These are phyloP conservation scores for Dorcus parallelipipedus DNA, from an alignment of 2,888 invertebrate species.

Conservation along the genomic window DNA sequence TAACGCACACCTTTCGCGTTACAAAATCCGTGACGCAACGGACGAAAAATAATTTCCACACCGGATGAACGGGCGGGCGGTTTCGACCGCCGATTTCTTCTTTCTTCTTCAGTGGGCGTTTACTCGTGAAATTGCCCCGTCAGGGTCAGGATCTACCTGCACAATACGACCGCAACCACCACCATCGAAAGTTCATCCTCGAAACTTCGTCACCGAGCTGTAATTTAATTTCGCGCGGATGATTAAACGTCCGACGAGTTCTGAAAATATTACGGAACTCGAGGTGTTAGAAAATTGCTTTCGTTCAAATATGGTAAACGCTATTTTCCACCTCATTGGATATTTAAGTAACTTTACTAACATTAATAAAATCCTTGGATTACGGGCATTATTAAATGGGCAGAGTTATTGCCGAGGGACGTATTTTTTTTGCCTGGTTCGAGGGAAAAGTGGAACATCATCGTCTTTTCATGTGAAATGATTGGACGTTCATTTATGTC, in stretches of 20 bases:
- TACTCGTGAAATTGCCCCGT: constrained; percentile 42
- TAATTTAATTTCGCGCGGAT: neutral
- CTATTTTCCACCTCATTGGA: neutral
- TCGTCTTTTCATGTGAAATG: too few relatives aligned
- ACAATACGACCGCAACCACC: neutral
- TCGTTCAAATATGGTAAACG: neutral
- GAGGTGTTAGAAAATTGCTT: neutral
- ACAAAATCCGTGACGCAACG: neutral
- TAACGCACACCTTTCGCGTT: neutral
- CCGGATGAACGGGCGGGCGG: too few relatives aligned
- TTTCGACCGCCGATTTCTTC: constrained; percentile 36
- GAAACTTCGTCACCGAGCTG: neutral
- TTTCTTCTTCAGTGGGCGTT: constrained; percentile 35
- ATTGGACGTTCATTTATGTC: too few relatives aligned
- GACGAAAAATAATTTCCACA: neutral
- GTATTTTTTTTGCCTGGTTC: too few relatives aligned
- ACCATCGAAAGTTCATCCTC: neutral
- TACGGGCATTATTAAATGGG: too few relatives aligned
- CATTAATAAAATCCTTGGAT: too few relatives aligned
- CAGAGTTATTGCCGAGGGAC: too few relatives aligned
- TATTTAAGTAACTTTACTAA: too few relatives aligned
- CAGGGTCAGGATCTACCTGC: constrained; percentile 40
- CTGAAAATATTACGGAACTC: neutral
- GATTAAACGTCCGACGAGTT: too few relatives aligned
- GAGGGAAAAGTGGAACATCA: too few relatives aligned